Evolutionary conservation across 2,888 invertebrate genomes (phyloP).

Genomic region (Acrobasis repandana): DNA sequence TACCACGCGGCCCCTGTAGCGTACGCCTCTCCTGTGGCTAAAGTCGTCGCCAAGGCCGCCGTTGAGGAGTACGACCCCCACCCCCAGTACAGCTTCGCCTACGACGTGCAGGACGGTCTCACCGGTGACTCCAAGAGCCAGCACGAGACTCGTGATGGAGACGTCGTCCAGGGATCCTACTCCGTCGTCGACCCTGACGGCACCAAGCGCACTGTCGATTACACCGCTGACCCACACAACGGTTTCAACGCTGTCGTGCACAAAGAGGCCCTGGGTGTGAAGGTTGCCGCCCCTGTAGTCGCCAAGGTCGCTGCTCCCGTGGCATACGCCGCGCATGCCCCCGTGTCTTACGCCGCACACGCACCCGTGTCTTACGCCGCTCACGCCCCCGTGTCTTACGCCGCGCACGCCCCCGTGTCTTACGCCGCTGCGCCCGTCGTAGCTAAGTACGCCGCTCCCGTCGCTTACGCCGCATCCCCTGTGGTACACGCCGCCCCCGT

Average conservation of each 20-base stretch:
- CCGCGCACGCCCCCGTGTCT: slow-evolving; percentile 36
- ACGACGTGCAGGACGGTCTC: slow-evolving; percentile 81
- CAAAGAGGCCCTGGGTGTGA: slow-evolving; percentile 63
- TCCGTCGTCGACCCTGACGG: slow-evolving; percentile 82
- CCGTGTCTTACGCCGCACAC: slow-evolving; percentile 38
- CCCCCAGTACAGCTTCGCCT: slow-evolving; percentile 77
- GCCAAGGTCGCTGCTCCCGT: slow-evolving; percentile 51
- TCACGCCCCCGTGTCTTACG: slow-evolving; percentile 35
- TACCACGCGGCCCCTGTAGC: slow-evolving; percentile 40
- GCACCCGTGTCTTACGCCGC: slow-evolving; percentile 57
- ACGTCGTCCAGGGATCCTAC: slow-evolving; percentile 78
- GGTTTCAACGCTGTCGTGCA: slow-evolving; percentile 83
- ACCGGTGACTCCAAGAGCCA: slow-evolving; percentile 76
- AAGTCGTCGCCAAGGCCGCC: slow-evolving; percentile 48
- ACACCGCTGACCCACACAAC: slow-evolving; percentile 73
- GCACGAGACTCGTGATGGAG: slow-evolving; percentile 73
- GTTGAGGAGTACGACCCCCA: slow-evolving; percentile 61
- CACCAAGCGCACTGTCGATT: slow-evolving; percentile 80
- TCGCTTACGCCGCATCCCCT: slow-evolving; percentile 61
- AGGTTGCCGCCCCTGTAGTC: slow-evolving; percentile 40
- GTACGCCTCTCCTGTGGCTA: slow-evolving; percentile 48
- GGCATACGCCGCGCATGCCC: slow-evolving; percentile 37
- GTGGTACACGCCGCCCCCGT: slow-evolving; percentile 53
- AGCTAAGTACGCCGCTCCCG: slow-evolving; percentile 64
- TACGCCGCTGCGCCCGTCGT: slow-evolving; percentile 46